Base-by-base conservation (phyloP, 2,797 vertebrate species). In the Cynodonichthys magdalenae region DNA sequence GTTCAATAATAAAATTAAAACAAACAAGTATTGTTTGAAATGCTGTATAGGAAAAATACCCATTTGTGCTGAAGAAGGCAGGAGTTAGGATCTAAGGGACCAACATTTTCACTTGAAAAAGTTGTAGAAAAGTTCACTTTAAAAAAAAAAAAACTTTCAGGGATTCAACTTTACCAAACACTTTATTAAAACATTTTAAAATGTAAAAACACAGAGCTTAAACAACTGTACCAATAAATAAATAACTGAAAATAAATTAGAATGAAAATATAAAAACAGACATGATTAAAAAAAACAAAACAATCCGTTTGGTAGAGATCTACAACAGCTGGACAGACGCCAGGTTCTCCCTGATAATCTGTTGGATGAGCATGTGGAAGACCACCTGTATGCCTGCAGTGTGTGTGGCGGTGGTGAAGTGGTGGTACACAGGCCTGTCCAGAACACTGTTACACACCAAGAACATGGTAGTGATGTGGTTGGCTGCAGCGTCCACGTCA, bases 361-460 rank as follows among this genome's bases (percentile, higher is more conserved):
- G 89, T 20, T 87, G 81, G 15, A 86, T 59, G 46, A 82, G 68
- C 59, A 91, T 79, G 66, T 90, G 80, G 53, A 94, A 85, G 36
- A 89, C 89, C 10, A 77, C 61, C 67, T 45, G 77, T 1, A 92
- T 3, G 44, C 63, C 85, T 46, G 45, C 28, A 0, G 89, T 81
- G 58, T 94, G 89, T 4, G 87, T 93, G 50, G 92, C 93, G 0
- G 86, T 93, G 75, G 90, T 92, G 77, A 83, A 92, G 81, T 94
- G 91, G 66, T 92, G 87, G 68, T 87, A 93, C 57, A 92, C 66
- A 0, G 70, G 81, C 28, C 75, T 77, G 59, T 63, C 59, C 0
- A 62, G 59, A 5, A 49, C 57, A 42, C 39, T 4, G 73, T 71
- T 78, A 15, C 81, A 75, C 0, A 72, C 66, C 6, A 83, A 74